These are phyloP conservation scores for Enteromius treurensis DNA, from an alignment of 2,797 vertebrate species.

Conservation along the genomic window DNA sequence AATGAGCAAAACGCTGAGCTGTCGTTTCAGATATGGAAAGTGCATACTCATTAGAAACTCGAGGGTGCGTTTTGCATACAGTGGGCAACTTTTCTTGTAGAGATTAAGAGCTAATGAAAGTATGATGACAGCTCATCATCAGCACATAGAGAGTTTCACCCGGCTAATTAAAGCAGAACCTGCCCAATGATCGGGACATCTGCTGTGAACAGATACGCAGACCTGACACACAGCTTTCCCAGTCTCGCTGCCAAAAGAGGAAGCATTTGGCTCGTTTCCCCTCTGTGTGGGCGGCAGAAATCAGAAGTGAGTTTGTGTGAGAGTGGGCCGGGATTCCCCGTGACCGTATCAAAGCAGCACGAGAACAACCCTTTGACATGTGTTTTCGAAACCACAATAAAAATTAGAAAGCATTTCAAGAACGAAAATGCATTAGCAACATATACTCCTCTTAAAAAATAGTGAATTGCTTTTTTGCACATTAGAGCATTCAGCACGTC, in stretches of 20 bases:
- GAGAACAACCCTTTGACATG: background rate
- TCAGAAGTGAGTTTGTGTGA: conserved; percentile 35
- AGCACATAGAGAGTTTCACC: background rate
- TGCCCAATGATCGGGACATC: background rate
- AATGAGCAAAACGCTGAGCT: conserved; percentile 22
- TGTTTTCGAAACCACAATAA: conserved; percentile 12
- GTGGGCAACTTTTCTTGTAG: background rate
- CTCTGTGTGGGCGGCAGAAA: conserved; percentile 25
- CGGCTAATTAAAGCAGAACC: background rate
- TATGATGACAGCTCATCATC: background rate
- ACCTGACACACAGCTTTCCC: background rate
- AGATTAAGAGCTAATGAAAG: background rate
- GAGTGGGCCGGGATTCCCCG: conserved; percentile 21
- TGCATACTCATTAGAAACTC: background rate
- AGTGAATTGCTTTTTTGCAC: background rate
- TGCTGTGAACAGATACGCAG: background rate
- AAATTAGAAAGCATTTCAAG: conserved; percentile 8
- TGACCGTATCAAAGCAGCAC: background rate
- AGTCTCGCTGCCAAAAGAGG: background rate
- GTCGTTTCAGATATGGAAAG: conserved; percentile 13
- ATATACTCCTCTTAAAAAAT: background rate
- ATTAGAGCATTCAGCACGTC: background rate
- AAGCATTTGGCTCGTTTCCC: background rate
- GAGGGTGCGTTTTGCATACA: background rate
- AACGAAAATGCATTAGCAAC: background rate